Evolutionary conservation across 2,113 vertebrate genomes (phyloP), one percentile per base, ranked within the genome.

Genomic region (Strigops habroptila): DNA sequence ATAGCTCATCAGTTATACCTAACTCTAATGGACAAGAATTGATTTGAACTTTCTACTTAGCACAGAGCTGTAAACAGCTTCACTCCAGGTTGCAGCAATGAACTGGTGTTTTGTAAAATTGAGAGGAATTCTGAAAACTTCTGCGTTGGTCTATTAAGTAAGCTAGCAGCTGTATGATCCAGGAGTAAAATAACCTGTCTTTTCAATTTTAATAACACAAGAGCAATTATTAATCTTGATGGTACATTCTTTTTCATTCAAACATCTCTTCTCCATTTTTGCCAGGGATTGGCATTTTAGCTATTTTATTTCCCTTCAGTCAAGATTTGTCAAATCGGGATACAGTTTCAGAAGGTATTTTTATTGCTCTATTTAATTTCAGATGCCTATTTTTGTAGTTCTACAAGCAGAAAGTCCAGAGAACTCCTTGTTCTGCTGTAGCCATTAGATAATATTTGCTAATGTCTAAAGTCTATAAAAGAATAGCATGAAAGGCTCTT

Each of bases 21-120:
- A 98, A 98, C 98, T 98, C 97, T 98, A 98, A 98, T 98, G 98
- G 98, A 98, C 98, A 98, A 98, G 97, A 98, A 98, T 98, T 98
- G 98, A 98, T 98, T 98, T 98, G 97, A 98, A 98, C 98, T 98
- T 98, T 98, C 98, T 98, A 88, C 98, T 98, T 98, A 98, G 97
- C 96, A 97, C 96, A 96, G 96, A 97, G 97, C 97, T 98, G 98
- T 98, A 98, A 98, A 98, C 98, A 98, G 97, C 96, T 97, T 97
- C 96, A 97, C 93, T 98, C 95, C 92, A 97, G 97, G 96, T 95
- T 23, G 67, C 95, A 97, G 97, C 94, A 91, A 95, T 88, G 97
- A 97, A 97, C 96, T 57, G 71, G 89, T 93, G 96, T 97, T 98
- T 98, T 97, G 98, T 98, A 98, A 98, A 98, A 98, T 86, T 86